Base-by-base conservation (phyloP, 2,113 vertebrate species). In the Steatornis caripensis region DNA sequence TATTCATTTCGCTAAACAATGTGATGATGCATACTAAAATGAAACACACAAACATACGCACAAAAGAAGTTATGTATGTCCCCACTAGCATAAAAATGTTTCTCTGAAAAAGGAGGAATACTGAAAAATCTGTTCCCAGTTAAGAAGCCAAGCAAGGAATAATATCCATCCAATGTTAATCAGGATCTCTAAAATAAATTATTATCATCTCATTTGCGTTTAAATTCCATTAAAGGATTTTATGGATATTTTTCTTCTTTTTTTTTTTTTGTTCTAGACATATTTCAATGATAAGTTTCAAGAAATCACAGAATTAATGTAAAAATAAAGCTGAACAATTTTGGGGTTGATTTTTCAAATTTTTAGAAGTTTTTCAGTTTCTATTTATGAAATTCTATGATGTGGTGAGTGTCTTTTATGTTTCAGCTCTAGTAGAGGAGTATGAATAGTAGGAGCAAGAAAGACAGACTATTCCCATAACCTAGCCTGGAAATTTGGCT, bases 1-100 rank as follows among this genome's bases (percentile, higher is more conserved):
- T 96, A 87, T 87, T 93, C 10, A 48, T 94, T 96, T 97, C 81
- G 91, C 72, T 83, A 93, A 95, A 95, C 80, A 95, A 65, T 83
- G 65, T 93, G 86, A 96, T 90, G 70, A 95, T 89, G 27, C n/a
- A 53, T 88, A 78, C 43, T 37, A 93, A 79, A 76, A 85, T 64
- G 72, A 87, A 78, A 91, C 68, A 64, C 8, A 64, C 12, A 62
- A 34, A 55, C 41, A 68, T 10, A 57, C 9, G 21, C 26, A 68
- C 24, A 55, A 51, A 87, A 71, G 69, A 81, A 64, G 11, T 43
- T 74, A 19, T 22, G 21, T 74, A 19, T 22, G 21, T 55, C 37
- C 16, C 21, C 15, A 27, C n/a, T 48, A 45, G 13, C 51, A 78
- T 51, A 66, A 77, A 83, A 66, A 87, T 26, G 18, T 62, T 41